These are phyloP conservation scores for Stegodyphus mimosarum DNA, from an alignment of 1,140 invertebrate species.

Conservation along the genomic window DNA sequence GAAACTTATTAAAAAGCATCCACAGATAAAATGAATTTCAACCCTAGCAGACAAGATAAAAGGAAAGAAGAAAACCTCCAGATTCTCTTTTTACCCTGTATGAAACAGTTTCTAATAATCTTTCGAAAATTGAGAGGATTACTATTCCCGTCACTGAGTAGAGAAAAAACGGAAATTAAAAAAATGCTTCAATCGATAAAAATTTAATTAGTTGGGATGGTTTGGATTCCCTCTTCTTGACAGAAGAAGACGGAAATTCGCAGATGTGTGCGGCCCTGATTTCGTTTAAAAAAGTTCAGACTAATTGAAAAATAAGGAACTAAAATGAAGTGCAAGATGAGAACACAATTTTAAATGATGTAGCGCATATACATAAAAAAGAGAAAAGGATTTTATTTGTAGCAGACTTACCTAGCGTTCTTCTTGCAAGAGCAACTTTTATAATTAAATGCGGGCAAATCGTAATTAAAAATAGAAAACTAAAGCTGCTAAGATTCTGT, in stretches of 20 bases:
- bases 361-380: no score
- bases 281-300: conserved; percentile 6
- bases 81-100: neutral
- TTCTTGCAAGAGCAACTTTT: no score
- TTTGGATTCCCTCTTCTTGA: neutral
- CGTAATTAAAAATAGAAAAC: no score
- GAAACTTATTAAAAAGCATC: conserved; percentile 33
- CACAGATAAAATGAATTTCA: conserved; percentile 5
- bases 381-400: no score
- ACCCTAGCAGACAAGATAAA: neutral
- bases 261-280: neutral
- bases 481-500: no score
- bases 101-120: conserved; percentile 42
- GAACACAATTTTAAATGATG: neutral
- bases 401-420: no score
- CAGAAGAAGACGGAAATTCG: neutral
- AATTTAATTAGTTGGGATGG: conserved; percentile 54
- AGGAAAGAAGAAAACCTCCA: neutral
- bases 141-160: neutral
- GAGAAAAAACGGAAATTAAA: neutral
- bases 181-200: conserved; percentile 46
- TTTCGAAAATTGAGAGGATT: conserved; percentile 49
- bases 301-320: conserved; percentile 33
- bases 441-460: neutral
- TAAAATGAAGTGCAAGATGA: conserved; percentile 7